Base-by-base conservation (phyloP, 2,888 invertebrate species). In the Cepaea hortensis region DNA sequence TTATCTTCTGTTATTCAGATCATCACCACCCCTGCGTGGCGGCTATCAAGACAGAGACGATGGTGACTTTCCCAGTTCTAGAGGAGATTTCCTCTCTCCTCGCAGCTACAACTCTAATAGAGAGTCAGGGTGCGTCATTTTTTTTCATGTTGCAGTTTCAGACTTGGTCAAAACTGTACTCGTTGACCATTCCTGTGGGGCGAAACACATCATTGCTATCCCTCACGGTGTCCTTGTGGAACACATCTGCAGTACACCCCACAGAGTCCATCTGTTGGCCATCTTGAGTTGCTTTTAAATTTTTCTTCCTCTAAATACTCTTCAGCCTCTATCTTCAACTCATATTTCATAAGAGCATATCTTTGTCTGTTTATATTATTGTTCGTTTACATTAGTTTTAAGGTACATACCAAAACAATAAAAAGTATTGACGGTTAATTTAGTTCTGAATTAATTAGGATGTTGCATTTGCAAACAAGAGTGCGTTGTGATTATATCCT, bases 41-140 rank as follows among this genome's bases (percentile, higher is more conserved):
- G 81, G 85, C 81, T 62, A 81, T 48, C 70, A 81, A 15, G 86
- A 76, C n/a, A 75, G 86, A n/a, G 81, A 81, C 48, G 61, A 80
- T 76, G 75, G 55, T 61, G 85, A 85, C 23, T 79, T 79, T 55
- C 77, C 79, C 46, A 79, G 79, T 62, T 85, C 85, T 20, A 85
- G 85, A 55, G 85, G 85, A 50, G 86, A 86, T 35, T 86, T 72
- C 35, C 68, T 86, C 11, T 35, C 81, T 50, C 23, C 86, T 23
- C 75, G 76, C 48, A 75, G 86, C 81, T 86, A 81, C 81, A 81
- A 76, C 50, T 76, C 81, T n/a, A 50, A 81, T 3, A 75, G 86
- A 82, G 86, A 86, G 3, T 86, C 86, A 23, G 82, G 86, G 86
- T 86, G 61, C 1, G 80, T 46, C 23, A 18, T 79, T 61, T 13